Conservation (phyloP, 2,888 invertebrate genomes). For the Siphonodentalium dalli region DNA sequence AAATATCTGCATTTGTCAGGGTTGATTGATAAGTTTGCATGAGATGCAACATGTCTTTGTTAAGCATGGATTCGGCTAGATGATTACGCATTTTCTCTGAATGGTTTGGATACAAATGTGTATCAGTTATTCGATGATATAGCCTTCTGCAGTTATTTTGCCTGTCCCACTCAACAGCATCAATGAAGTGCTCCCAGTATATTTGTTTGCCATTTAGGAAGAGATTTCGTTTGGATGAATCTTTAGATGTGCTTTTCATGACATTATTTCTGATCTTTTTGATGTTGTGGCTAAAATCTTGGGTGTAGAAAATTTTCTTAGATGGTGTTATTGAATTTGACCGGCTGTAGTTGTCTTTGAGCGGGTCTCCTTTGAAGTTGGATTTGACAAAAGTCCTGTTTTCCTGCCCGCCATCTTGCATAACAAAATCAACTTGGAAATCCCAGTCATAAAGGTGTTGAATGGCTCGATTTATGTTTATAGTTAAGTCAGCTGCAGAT, state of each 20-base stretch:
- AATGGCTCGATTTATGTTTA: conserved; percentile 18
- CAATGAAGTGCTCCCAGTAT: conserved; percentile 8
- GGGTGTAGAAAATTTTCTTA: conserved; percentile 5
- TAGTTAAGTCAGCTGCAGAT: conserved; percentile 12
- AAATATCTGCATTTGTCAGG: too few relatives aligned
- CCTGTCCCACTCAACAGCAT: conserved; percentile 7
- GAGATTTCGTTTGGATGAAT: too few relatives aligned
- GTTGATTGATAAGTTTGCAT: conserved; percentile 2
- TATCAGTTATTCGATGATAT: not conserved
- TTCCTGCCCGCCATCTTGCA: conserved; percentile 23
- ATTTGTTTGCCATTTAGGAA: too few relatives aligned
- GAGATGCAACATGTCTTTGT: conserved; percentile 2
- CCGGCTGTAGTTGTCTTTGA: not conserved
- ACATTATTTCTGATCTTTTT: conserved; percentile 21
- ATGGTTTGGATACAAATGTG: conserved; percentile 7
- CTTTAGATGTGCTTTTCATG: too few relatives aligned
- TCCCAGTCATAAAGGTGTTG: conserved; percentile 15
- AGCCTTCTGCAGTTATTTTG: conserved; percentile 4
- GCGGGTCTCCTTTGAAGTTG: conserved; percentile 10
- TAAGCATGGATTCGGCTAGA: conserved; percentile 4
- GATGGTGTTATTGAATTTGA: conserved; percentile 12
- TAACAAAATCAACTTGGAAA: conserved; percentile 18
- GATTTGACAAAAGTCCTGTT: conserved; percentile 21
- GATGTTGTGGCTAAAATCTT: conserved; percentile 25
- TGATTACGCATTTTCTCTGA: conserved; percentile 17